These are phyloP conservation scores for Drosophila littoralis DNA, from an alignment of 1,140 invertebrate species.

Conservation along the genomic window DNA sequence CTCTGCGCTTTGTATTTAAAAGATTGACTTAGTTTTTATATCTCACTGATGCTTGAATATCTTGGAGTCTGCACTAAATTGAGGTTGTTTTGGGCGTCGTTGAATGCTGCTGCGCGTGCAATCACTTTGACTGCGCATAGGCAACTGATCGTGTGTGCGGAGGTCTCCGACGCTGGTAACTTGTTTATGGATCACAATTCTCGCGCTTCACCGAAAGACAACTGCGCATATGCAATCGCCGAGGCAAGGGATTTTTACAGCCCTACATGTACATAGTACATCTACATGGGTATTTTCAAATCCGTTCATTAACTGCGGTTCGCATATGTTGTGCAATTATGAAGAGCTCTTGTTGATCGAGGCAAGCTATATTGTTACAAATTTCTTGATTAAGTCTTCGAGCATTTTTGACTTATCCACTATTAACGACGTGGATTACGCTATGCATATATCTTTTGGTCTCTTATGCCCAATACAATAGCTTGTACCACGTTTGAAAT, in stretches of 20 bases:
- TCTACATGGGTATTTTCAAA: background rate
- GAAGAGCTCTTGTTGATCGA: too few species aligned
- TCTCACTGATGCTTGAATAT: background rate
- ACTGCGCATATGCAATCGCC: background rate
- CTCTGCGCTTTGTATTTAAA: background rate
- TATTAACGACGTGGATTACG: too few species aligned
- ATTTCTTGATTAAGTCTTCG: too few species aligned
- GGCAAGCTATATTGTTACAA: too few species aligned
- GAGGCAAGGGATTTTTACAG: too few species aligned
- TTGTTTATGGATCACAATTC: background rate
- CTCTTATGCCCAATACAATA: too few species aligned
- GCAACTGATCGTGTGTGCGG: slow-evolving; percentile 40
- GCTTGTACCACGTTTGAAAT: too few species aligned
- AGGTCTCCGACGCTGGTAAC: background rate
- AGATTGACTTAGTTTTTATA: background rate
- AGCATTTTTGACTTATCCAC: too few species aligned
- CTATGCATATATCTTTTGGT: too few species aligned
- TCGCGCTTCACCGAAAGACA: background rate
- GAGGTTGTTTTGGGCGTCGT: background rate
- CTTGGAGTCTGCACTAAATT: background rate
- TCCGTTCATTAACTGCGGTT: background rate
- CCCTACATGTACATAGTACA: background rate
- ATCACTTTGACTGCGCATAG: slow-evolving; percentile 21
- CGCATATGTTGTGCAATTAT: background rate
- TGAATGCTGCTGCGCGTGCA: slow-evolving; percentile 8